Base-by-base conservation (phyloP, 2,113 vertebrate genomes). In the Dasyprocta punctata region DNA sequence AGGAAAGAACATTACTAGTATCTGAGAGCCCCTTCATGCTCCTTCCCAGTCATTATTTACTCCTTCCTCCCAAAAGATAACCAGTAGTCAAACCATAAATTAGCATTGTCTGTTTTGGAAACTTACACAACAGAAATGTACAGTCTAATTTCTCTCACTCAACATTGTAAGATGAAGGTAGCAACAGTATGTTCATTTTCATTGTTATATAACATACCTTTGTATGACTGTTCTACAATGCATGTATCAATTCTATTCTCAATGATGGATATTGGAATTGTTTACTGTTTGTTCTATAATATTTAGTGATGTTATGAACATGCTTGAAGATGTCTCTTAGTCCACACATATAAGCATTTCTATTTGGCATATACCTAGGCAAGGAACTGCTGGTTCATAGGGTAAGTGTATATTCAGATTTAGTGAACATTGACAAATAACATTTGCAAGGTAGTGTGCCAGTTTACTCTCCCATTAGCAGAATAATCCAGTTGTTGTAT, bases 61-160 rank as follows among this genome's bases (percentile, higher is more conserved):
- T 56, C 60, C 26, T 69, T 90, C 36, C 28, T 92, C 20, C 61
- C 44, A 82, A 63, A 84, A 75, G n/a, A 36, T 94, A 90, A 41
- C n/a, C 36, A 69, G 41, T 61, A n/a, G 80, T 49, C 75, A 88
- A 88, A 84, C 30, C 56, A 86, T 20, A 81, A 67, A 44, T 81
- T 77, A 75, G 30, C 83, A 90, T 56, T 81, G 10, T 60, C 61
- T 96, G 26, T 60, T 95, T 92, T 77, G 65, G 52, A 73, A 86
- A 93, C 17, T 61, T 36, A 47, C 7, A 9, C 11, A 65, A n/a
- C 63, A 49, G 28, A 95, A 81, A 58, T 26, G 89, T 9, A 83
- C 0, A 7, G 14, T 30, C n/a, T 73, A 60, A 77, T 38, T 92
- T 89, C 65, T 90, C 86, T 61, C 41, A 73, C 73, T 93, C 73